phyloP scores from a whole-genome alignment of 2,113 vertebrate species.

The Pleuronectes platessa region DNA sequence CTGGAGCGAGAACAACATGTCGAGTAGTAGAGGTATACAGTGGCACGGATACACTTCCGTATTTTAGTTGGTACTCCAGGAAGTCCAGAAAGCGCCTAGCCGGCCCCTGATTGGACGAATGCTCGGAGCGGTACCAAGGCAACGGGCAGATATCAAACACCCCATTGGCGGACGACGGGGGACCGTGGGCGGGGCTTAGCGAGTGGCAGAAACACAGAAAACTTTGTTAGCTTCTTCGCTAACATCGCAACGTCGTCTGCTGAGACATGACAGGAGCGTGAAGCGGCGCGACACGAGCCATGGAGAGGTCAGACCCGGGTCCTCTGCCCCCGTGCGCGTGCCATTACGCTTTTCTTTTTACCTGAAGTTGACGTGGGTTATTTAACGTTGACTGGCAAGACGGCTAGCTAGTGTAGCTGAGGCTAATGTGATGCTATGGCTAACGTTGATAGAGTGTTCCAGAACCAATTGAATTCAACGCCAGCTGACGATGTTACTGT shows the following conservation, averaged over 20 bases:
- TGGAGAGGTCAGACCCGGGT: conserved; percentile 27
- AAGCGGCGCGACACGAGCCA: not conserved
- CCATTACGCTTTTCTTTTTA: no score
- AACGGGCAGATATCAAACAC: conserved; percentile 17
- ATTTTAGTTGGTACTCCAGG: not conserved
- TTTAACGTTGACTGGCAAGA: not conserved
- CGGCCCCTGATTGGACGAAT: conserved; percentile 57
- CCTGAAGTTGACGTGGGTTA: not conserved
- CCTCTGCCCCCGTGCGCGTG: not conserved
- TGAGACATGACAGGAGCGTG: conserved; percentile 6
- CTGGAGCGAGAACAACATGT: no score
- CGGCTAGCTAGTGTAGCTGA: conserved; percentile 33
- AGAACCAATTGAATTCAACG: not conserved
- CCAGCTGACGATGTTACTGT: not conserved
- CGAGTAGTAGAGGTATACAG: no score
- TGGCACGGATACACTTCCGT: no score
- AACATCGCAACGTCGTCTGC: conserved; percentile 40
- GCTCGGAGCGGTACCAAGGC: conserved; percentile 24
- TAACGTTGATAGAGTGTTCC: not conserved
- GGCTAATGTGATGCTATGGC: conserved; percentile 34
- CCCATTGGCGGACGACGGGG: conserved; percentile 32
- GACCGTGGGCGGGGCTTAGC: conserved; percentile 42
- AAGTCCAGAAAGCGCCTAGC: not conserved
- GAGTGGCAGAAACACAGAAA: conserved; percentile 49
- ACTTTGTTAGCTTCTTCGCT: conserved; percentile 71